Conservation (phyloP, 2,797 vertebrate genomes). For the Meda fulgida region DNA sequence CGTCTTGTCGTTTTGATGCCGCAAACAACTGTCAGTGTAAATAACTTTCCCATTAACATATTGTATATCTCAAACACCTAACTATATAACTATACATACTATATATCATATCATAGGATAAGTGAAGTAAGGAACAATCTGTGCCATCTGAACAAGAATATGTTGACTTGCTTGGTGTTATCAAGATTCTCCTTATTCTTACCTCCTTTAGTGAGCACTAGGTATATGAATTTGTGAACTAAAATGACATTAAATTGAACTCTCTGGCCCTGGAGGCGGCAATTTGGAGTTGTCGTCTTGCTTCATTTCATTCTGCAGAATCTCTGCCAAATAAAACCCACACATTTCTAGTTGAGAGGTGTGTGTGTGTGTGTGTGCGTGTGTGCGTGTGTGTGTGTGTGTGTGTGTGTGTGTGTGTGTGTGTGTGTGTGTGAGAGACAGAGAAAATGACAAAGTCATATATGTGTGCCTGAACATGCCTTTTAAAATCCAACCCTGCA, state of each 20-base stretch:
- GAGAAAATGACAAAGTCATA: conserved; percentile 12
- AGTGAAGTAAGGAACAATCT: not conserved
- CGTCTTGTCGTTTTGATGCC: not conserved
- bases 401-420: no score
- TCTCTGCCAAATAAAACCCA: conserved; percentile 47
- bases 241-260: conserved; percentile 40
- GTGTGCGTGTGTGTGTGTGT: no score
- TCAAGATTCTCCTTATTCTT: not conserved
- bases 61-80: not conserved
- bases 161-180: not conserved
- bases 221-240: conserved; percentile 7
- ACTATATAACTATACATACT: not conserved
- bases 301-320: conserved; percentile 43
- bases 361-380: not conserved
- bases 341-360: conserved; percentile 28
- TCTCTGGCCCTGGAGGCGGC: conserved; percentile 27
- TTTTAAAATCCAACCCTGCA: conserved; percentile 45
- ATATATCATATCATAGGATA: no score
- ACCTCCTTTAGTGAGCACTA: not conserved
- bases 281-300: conserved; percentile 47
- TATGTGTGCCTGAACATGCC: conserved; percentile 42
- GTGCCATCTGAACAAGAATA: not conserved
- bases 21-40: not conserved
- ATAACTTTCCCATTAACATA: not conserved
- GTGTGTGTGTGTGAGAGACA: not conserved